Conservation (phyloP, 2,113 vertebrate species). For the Spermophilus dauricus region DNA sequence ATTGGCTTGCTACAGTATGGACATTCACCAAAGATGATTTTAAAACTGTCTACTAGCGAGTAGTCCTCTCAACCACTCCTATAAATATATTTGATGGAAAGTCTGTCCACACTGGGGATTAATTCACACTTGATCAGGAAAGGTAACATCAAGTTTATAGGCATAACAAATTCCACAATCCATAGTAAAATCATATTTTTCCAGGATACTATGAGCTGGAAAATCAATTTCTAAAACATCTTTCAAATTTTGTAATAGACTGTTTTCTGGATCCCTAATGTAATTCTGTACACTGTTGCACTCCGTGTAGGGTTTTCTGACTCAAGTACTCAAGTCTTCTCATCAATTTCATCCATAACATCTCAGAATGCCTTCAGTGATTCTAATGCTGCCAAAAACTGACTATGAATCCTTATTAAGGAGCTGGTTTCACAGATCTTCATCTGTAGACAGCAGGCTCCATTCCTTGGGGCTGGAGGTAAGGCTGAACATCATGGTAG, state of each 20-base stretch:
- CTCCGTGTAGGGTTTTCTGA: constrained; percentile 94
- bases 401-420: constrained; percentile 91
- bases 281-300: constrained; percentile 93
- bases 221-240: constrained; percentile 98
- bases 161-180: constrained; percentile 99
- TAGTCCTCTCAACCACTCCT: constrained; percentile 97
- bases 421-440: constrained; percentile 82
- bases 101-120: constrained; percentile 95
- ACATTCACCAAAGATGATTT: constrained; percentile 96
- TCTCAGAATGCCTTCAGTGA: constrained; percentile 96
- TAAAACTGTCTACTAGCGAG: constrained; percentile 96
- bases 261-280: constrained; percentile 95
- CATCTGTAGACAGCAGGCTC: too few relatives aligned
- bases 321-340: constrained; percentile 97
- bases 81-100: constrained; percentile 96
- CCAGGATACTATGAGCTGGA: constrained; percentile 93
- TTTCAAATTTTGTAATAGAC: constrained; percentile 96
- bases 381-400: constrained; percentile 93
- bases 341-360: constrained; percentile 95
- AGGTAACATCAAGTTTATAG: constrained; percentile 91
- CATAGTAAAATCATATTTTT: constrained; percentile 94
- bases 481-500: too few relatives aligned
- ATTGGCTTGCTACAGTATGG: constrained; percentile 98
- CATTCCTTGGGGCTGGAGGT: too few relatives aligned
- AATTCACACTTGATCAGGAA: constrained; percentile 96